Evolutionary conservation across 2,113 vertebrate species (phyloP).

Genomic region (Excalfactoria chinensis): DNA sequence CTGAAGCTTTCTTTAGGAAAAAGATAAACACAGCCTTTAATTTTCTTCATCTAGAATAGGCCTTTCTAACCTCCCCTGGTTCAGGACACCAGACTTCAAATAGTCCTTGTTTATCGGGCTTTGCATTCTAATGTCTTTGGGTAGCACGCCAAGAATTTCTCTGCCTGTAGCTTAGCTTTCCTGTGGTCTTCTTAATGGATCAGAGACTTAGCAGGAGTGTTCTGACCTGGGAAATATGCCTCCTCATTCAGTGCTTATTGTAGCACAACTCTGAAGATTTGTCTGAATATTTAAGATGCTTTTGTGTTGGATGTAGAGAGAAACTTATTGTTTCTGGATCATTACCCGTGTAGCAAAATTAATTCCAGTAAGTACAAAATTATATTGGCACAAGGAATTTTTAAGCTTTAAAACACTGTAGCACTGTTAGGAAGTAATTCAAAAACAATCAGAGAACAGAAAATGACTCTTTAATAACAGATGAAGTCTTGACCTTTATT

Average conservation of each 20-base stretch:
- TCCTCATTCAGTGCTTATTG: neutral
- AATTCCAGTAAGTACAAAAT: slow-evolving; percentile 20
- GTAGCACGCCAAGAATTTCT: slow-evolving; percentile 44
- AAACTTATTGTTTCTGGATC: slow-evolving; percentile 5
- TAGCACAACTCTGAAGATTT: neutral
- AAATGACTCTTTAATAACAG: neutral
- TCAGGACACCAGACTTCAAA: slow-evolving; percentile 35
- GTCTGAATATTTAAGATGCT: neutral
- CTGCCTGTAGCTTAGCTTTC: neutral
- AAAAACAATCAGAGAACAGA: neutral
- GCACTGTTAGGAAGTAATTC: neutral
- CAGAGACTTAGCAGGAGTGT: slow-evolving; percentile 17
- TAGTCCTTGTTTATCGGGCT: slow-evolving; percentile 11
- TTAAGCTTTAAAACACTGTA: slow-evolving; percentile 19
- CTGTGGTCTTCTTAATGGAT: slow-evolving; percentile 39
- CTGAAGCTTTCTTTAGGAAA: neutral
- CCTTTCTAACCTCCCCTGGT: slow-evolving; percentile 36
- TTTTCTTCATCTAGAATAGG: slow-evolving; percentile 31
- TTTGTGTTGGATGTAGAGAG: neutral
- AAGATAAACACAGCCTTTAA: slow-evolving; percentile 25
- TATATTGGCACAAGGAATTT: slow-evolving; percentile 4
- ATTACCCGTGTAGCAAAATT: slow-evolving; percentile 22
- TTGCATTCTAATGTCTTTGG: slow-evolving; percentile 51
- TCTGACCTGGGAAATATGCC: slow-evolving; percentile 29
- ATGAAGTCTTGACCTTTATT: neutral